phyloP scores from a whole-genome alignment of 2,888 invertebrate species.

The Heterodera filipjevi region DNA sequence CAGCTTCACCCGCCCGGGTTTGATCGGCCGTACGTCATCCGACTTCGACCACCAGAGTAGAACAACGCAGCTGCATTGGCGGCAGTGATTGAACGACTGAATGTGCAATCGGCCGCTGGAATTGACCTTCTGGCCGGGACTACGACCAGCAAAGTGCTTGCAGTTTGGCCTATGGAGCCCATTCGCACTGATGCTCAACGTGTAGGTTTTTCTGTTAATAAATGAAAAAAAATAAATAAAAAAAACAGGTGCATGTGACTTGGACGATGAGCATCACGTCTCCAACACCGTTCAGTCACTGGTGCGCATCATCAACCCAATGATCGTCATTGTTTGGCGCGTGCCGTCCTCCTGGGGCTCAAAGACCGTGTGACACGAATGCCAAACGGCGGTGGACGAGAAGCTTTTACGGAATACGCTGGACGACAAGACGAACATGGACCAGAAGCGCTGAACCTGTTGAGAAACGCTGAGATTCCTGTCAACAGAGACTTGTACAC shows the following conservation, averaged over 20 bases:
- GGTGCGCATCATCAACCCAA: background rate
- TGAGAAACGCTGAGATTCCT: background rate
- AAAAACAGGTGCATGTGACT: no score
- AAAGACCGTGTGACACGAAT: background rate
- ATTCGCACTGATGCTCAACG: background rate
- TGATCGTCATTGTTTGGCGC: constrained; percentile 6
- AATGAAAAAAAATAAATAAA: no score
- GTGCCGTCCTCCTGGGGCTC: background rate
- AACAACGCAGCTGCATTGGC: constrained; percentile 20
- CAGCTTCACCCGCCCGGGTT: constrained; percentile 17
- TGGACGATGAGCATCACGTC: no score
- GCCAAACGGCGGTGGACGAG: background rate
- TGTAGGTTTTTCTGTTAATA: no score
- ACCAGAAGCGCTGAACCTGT: background rate
- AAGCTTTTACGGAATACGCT: background rate
- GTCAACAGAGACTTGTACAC: background rate
- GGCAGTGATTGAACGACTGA: background rate
- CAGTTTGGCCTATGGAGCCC: constrained; percentile 18
- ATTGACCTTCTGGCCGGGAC: constrained; percentile 11
- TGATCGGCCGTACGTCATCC: background rate
- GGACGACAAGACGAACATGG: background rate
- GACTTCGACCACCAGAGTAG: constrained; percentile 5
- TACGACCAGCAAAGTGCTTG: constrained; percentile 8
- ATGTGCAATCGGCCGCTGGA: constrained; percentile 1
- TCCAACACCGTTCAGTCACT: background rate